Base-by-base conservation (phyloP, 2,797 vertebrate species). In the Naso thynnoides region DNA sequence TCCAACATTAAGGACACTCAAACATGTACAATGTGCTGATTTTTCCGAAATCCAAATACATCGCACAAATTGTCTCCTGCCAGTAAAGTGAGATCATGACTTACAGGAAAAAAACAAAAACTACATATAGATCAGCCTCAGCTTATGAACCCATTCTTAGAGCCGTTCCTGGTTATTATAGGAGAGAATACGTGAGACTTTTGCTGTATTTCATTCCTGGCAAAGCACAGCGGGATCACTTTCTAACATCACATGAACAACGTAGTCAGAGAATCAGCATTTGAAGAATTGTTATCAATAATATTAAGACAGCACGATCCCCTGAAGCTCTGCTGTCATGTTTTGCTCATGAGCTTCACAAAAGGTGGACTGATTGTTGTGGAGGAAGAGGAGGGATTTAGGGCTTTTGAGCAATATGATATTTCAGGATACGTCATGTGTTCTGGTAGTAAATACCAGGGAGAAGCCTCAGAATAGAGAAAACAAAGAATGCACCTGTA, bases 281-380 rank as follows among this genome's bases (percentile, higher is more conserved):
- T 73, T 65, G 55, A 76, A 62, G 70, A 54, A 61, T 52, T 55
- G 29, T 57, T 24, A 83, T 79, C 65, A 59, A 29, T 78, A 66
- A 21, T 8, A 33, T 54, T 58, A 21, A 24, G 38, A 70, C 68
- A 39, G 42, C 61, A 44, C 41, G 26, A 60, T 70, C 64, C 73
- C 47, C 75, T 63, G 50, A 41, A 67, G 76, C 73, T 70, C 62
- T 24, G 42, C 72, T 55, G 66, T 69, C 66, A 71, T 31, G 64
- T 72, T 62, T 65, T n/a, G 53, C 71, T 80, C 54, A 42, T 48
- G 70, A 83, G 63, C 47, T 31, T 39, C 54, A 47, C 48, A 48
- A 41, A n/a, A 58, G 70, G 29, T 59, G 49, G 53, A 61, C 29
- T 59, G 49, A 53, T 59, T 56, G 36, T 36, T 64, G 26, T 45